These are phyloP conservation scores for Brachylomia viminalis DNA, from an alignment of 2,888 invertebrate genomes.

Conservation along the genomic window DNA sequence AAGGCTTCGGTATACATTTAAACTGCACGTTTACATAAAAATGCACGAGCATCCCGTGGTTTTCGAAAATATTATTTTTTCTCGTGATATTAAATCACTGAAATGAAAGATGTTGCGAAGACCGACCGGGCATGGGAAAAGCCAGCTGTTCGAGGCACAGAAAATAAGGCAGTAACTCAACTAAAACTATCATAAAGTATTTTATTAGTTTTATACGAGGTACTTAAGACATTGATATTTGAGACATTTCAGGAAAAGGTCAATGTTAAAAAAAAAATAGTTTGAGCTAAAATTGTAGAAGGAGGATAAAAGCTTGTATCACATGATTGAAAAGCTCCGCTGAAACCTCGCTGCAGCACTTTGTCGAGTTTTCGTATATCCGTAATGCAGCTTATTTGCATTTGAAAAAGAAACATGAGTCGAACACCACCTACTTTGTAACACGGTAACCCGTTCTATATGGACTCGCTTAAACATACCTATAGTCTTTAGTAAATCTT, in stretches of 20 bases:
- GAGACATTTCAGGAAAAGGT: slow-evolving; percentile 14
- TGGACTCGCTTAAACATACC: not conserved
- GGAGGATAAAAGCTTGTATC: not conserved
- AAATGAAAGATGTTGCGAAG: slow-evolving; percentile 50
- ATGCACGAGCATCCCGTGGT: slow-evolving; percentile 20
- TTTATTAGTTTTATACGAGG: slow-evolving; percentile 29
- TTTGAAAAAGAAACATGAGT: slow-evolving; percentile 37
- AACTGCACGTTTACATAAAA: slow-evolving; percentile 34
- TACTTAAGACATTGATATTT: slow-evolving; percentile 2
- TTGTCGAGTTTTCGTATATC: slow-evolving; percentile 16
- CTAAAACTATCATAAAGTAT: slow-evolving; percentile 31
- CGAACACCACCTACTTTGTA: slow-evolving; percentile 27
- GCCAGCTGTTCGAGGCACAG: slow-evolving; percentile 51
- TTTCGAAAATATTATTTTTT: slow-evolving; percentile 35
- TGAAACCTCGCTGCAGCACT: slow-evolving; percentile 23
- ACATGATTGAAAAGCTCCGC: slow-evolving; percentile 30
- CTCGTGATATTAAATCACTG: slow-evolving; percentile 53
- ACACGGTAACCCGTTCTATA: not conserved
- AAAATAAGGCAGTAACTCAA: slow-evolving; percentile 45
- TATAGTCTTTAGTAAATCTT: not conserved
- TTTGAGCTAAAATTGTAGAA: not conserved
- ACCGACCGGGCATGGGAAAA: slow-evolving; percentile 45
- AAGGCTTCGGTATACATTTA: slow-evolving; percentile 2
- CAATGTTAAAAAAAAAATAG: slow-evolving; percentile 8
- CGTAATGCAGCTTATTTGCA: slow-evolving; percentile 25